Conservation (phyloP, 2,113 vertebrate species). For the Platysteira castanea region DNA sequence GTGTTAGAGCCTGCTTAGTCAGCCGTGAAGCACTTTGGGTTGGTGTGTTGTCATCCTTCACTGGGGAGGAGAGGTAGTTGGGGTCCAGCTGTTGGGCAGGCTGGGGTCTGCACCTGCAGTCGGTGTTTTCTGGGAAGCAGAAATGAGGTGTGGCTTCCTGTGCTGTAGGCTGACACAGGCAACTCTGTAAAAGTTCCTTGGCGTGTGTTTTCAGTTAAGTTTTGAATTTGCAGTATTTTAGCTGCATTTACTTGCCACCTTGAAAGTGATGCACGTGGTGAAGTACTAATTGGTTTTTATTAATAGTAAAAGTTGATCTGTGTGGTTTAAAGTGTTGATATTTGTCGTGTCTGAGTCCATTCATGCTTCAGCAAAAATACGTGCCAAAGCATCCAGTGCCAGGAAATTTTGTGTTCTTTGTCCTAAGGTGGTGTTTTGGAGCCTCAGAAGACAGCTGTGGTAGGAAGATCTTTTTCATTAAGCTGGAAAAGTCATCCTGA, state of each 20-base stretch:
- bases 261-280: not conserved
- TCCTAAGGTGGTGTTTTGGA: constrained; percentile 81
- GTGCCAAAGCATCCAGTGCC: not conserved
- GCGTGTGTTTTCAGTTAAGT: not conserved
- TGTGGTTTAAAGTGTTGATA: not conserved
- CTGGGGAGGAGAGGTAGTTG: not conserved
- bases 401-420: not conserved
- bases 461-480: constrained; percentile 92
- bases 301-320: not conserved
- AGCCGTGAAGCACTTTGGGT: not conserved
- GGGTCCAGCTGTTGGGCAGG: not conserved
- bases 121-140: not conserved
- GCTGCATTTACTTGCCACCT: not conserved
- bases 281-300: not conserved
- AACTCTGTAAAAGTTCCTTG: not conserved
- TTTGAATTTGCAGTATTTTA: not conserved
- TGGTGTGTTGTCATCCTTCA: not conserved
- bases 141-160: not conserved
- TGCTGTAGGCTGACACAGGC: not conserved
- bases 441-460: constrained; percentile 82
- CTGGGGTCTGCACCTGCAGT: not conserved
- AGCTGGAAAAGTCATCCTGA: constrained; percentile 92
- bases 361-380: not conserved
- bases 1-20: not conserved
- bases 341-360: not conserved